Base-by-base conservation (phyloP, 2,113 vertebrate species). In the Brachyhypopomus gauderio region DNA sequence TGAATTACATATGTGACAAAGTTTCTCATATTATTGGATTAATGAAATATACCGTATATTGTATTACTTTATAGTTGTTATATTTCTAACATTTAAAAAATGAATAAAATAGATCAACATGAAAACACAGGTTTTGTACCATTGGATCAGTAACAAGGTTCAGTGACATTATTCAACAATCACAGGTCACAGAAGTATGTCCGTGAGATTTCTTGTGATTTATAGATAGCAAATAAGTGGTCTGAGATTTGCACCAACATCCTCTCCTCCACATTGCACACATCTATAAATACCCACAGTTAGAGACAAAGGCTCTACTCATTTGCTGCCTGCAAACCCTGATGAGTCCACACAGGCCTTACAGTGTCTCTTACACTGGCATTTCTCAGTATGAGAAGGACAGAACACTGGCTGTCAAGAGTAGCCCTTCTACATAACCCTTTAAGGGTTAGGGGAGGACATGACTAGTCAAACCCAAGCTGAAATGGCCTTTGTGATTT, bases 271-370 rank as follows among this genome's bases (percentile, higher is more conserved):
- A 82, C 67, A 84, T 70, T 72, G 82, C 75, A 72, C 34, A 52
- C 62, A 48, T 78, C 85, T 87, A 88, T 86, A 87, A 88, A 87
- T 87, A 85, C 75, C 36, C 67, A 14, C 78, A 78, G 64, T 34
- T 60, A 22, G 25, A 72, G 70, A 89, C 87, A 88, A 88, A 86
- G 85, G 69, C 72, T 75, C 78, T 69, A 80, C 77, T 89, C 84
- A 88, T 86, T 72, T 80, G 63, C 55, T 55, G 67, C 72, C 59
- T 78, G 77, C 79, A 66, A 72, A 58, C 64, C 67, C 60, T 66
- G 78, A 77, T 64, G 83, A 55, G 67, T 80, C 27, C 70, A 45
- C 84, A 87, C 81, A 87, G 83, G 73, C 84, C 74, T 71, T 38
- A 82, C 78, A 83, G 59, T 88, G 86, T 87, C 77, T 84, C 79